Percentiles rank a stretch among this genome's conserved stretches.
Evolutionary conservation across 2,797 vertebrate genomes (phyloP).

Genomic region (Myotis pilosus): DNA sequence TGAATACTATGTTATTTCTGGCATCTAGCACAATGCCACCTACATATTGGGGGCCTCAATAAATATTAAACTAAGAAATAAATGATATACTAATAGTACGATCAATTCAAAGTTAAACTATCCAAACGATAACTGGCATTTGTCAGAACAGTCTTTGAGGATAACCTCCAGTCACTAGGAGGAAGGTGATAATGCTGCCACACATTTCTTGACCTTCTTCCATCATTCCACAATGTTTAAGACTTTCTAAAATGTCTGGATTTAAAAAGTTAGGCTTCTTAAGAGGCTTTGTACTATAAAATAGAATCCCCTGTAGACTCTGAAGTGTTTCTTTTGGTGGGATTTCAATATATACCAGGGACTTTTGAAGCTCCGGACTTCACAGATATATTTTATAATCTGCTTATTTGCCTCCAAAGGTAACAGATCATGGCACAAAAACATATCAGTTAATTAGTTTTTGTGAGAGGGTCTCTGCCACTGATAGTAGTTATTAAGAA

Average conservation of each 20-base stretch:
- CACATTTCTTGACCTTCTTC: background rate
- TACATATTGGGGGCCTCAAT: background rate
- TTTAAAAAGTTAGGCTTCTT: background rate
- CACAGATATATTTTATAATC: background rate
- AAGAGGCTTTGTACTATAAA: background rate
- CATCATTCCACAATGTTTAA: background rate
- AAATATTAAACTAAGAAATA: slow-evolving; percentile 34
- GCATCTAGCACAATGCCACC: background rate
- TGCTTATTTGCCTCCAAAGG: background rate
- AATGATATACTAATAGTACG: background rate
- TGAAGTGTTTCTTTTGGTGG: background rate
- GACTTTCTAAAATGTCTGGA: background rate
- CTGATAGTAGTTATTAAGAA: background rate
- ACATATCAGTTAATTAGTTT: background rate
- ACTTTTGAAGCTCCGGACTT: background rate
- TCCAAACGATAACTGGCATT: background rate
- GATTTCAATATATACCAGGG: background rate
- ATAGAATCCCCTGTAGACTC: background rate
- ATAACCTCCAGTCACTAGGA: background rate
- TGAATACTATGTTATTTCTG: background rate
- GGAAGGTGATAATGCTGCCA: background rate
- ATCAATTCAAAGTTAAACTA: background rate
- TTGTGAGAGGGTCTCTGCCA: background rate
- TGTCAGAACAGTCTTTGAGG: background rate
- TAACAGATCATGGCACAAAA: background rate